Conservation (phyloP, 1,140 invertebrate species). For the Sycophila sp. region DNA sequence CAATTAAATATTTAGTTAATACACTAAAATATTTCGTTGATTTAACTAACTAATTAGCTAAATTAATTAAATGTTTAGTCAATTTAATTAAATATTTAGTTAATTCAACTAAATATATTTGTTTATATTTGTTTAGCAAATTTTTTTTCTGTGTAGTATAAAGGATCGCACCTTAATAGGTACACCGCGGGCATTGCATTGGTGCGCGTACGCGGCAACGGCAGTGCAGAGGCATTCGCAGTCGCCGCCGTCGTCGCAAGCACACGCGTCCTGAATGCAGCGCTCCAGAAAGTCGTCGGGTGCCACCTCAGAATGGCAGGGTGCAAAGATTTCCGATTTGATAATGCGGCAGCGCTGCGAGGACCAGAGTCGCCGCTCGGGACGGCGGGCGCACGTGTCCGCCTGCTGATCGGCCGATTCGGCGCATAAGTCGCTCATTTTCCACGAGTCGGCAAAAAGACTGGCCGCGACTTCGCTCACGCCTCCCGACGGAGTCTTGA, state of each 20-base stretch:
- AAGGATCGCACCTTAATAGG: constrained; percentile 68
- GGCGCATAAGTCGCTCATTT: constrained; percentile 80
- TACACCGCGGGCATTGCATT: constrained; percentile 78
- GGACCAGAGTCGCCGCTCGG: constrained; percentile 83
- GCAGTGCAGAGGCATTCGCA: constrained; percentile 91
- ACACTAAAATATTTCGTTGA: no score
- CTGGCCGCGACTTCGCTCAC: constrained; percentile 75
- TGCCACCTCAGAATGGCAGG: constrained; percentile 83
- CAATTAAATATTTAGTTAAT: neutral
- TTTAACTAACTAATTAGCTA: no score
- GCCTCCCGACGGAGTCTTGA: constrained; percentile 83
- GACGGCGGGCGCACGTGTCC: constrained; percentile 79
- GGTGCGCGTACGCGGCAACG: constrained; percentile 84
- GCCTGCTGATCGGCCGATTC: constrained; percentile 56
- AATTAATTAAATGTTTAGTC: no score
- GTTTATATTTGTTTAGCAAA: no score
- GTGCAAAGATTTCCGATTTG: constrained; percentile 76
- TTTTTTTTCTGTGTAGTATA: no score
- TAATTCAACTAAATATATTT: no score
- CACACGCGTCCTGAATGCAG: constrained; percentile 85
- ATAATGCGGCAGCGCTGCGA: constrained; percentile 77
- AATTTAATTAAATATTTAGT: no score
- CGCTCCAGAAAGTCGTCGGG: constrained; percentile 74
- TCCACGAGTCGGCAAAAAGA: constrained; percentile 90
- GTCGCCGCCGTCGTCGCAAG: constrained; percentile 86